Evolutionary conservation across 2,113 vertebrate species (phyloP), one percentile per base, ranked within the genome.

Genomic region (Nycticryphes semicollaris): DNA sequence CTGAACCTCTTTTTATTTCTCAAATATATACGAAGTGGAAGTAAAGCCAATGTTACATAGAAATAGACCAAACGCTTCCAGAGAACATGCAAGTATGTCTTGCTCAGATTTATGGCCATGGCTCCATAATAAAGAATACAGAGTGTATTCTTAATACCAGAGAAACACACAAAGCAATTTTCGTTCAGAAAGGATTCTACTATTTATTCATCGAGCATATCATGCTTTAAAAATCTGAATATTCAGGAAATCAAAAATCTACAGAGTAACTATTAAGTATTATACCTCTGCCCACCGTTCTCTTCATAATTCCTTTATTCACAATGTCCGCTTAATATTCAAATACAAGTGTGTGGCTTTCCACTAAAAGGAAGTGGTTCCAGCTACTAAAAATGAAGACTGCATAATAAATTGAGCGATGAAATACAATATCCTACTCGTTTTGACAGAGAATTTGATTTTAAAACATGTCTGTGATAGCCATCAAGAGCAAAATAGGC

Each of bases 261-360:
- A 51, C n/a, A 64, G 56, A 54, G 50, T 59, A 79, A 30, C 56
- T 62, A 84, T 76, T 53, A 57, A 86, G n/a, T 62, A 62, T n/a
- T 59, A 45, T 41, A n/a, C 66, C 24, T 74, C 54, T 90, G 60
- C 50, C 41, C 78, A 91, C 68, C 66, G 27, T 84, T 90, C 74
- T 59, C 69, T 72, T 68, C 47, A 82, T 24, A 89, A 93, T 89
- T 78, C 83, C 56, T 94, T 94, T 92, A 90, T 94, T 88, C 84
- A 73, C 63, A 64, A 72, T 47, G 35, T 80, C 86, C 24, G 23
- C 89, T 92, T 91, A 92, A 89, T 82, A 95, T 91, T 92, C 89
- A 92, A 78, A 87, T 22, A 56, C 27, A 64, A 78, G 73, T 8
- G 3, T 96, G 60, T 56, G 66, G 66, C 54, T 92, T 91, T 92